Percentiles rank a stretch among this genome's conserved stretches.
Conservation (phyloP, 2,888 invertebrate genomes). For the Calliscelio sp. region DNA sequence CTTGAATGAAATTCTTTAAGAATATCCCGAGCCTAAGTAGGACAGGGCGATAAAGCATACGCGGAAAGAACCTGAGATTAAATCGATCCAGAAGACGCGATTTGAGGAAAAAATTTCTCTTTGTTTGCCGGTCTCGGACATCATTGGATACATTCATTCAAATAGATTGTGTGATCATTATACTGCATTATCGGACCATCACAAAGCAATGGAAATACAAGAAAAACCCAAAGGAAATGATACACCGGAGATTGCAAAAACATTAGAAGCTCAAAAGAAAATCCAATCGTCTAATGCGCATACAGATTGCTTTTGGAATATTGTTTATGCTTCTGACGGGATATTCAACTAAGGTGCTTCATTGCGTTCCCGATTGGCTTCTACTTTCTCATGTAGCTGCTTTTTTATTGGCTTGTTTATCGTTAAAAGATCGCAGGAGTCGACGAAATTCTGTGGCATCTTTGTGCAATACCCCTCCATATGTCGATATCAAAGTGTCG, state of each 20-base stretch:
- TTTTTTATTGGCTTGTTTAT: constrained; percentile 5
- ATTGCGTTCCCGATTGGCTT: background rate
- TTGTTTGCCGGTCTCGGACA: too few species aligned
- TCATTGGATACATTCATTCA: constrained; percentile 42
- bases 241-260: constrained; percentile 73
- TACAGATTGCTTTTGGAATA: constrained; percentile 73
- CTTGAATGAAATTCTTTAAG: constrained; percentile 65
- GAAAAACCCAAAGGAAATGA: constrained; percentile 16
- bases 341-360: background rate
- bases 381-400: background rate
- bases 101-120: constrained; percentile 13
- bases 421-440: constrained; percentile 2
- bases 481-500: constrained; percentile 11
- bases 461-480: constrained; percentile 2
- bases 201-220: constrained; percentile 29
- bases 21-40: constrained; percentile 60
- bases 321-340: constrained; percentile 23
- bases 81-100: constrained; percentile 39
- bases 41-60: constrained; percentile 54
- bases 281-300: constrained; percentile 78
- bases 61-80: constrained; percentile 49
- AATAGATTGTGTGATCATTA: constrained; percentile 45
- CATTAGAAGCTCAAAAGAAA: constrained; percentile 77
- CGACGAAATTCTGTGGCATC: background rate
- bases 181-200: constrained; percentile 1